Evolutionary conservation across 2,797 vertebrate species (phyloP).

Genomic region (Diglossa cyanea): DNA sequence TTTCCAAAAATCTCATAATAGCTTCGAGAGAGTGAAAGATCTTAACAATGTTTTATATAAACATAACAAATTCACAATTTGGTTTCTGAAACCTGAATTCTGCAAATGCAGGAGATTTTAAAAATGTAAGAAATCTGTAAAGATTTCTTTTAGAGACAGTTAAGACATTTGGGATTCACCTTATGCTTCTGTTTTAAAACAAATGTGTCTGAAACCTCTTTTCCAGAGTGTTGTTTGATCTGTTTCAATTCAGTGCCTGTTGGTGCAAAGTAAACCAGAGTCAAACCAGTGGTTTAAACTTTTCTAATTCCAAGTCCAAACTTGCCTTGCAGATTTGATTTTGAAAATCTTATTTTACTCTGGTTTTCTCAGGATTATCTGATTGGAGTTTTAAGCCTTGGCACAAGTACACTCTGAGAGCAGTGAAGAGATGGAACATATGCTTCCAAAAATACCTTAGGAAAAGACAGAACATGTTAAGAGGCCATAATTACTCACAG

Average conservation of each 20-base stretch:
- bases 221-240: background rate
- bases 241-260: background rate
- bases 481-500: conserved; percentile 54
- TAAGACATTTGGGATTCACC: background rate
- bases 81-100: background rate
- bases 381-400: conserved; percentile 12
- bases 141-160: background rate
- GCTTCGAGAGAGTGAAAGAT: background rate
- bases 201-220: background rate
- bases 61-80: background rate
- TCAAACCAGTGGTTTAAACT: background rate
- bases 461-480: conserved; percentile 56
- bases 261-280: background rate
- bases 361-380: conserved; percentile 1
- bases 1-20: background rate
- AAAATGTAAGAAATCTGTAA: background rate
- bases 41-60: background rate
- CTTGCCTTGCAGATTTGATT: background rate
- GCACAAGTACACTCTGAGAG: conserved; percentile 13
- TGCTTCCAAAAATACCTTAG: conserved; percentile 60
- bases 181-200: background rate
- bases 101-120: background rate
- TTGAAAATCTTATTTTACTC: background rate
- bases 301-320: background rate
- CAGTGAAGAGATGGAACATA: conserved; percentile 31